A percentile compares a stretch with the other conserved stretches of the same genome.
Conservation (phyloP, 1,140 invertebrate genomes). For the Heterodera schachtii region DNA sequence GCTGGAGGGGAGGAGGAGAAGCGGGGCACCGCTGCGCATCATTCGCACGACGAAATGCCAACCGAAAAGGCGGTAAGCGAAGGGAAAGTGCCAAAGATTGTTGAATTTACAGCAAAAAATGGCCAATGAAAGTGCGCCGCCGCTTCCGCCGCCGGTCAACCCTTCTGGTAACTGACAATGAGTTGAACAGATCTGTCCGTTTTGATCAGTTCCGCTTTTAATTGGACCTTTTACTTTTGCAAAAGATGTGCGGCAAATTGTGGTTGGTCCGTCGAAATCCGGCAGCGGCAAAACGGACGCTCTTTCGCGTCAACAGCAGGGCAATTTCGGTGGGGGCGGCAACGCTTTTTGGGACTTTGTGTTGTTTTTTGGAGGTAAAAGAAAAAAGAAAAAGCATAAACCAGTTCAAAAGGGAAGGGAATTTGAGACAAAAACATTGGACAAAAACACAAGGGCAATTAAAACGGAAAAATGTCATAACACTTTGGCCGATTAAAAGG, state of each 20-base stretch:
- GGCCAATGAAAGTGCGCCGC: not conserved
- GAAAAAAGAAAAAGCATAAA: not conserved
- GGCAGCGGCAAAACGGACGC: too few species aligned
- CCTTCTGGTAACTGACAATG: not conserved
- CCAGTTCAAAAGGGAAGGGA: too few species aligned
- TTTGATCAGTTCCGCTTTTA: not conserved
- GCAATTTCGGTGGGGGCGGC: too few species aligned
- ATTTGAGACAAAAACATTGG: too few species aligned
- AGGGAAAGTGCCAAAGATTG: not conserved
- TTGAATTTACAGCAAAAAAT: not conserved
- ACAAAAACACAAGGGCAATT: too few species aligned
- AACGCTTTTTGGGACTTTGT: not conserved
- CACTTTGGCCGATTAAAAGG: too few species aligned
- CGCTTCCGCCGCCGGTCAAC: not conserved
- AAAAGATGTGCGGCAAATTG: not conserved
- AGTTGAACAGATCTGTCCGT: not conserved
- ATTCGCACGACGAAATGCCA: not conserved
- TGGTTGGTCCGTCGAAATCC: not conserved
- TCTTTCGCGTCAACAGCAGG: too few species aligned
- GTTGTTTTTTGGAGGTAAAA: not conserved
- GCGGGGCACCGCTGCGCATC: not conserved
- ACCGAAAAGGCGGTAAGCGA: not conserved
- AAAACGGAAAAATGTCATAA: too few species aligned
- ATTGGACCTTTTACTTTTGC: not conserved
- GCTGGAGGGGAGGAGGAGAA: not conserved